These are phyloP conservation scores for Drosophila suzukii DNA, from an alignment of 1,140 invertebrate genomes.

Conservation along the genomic window DNA sequence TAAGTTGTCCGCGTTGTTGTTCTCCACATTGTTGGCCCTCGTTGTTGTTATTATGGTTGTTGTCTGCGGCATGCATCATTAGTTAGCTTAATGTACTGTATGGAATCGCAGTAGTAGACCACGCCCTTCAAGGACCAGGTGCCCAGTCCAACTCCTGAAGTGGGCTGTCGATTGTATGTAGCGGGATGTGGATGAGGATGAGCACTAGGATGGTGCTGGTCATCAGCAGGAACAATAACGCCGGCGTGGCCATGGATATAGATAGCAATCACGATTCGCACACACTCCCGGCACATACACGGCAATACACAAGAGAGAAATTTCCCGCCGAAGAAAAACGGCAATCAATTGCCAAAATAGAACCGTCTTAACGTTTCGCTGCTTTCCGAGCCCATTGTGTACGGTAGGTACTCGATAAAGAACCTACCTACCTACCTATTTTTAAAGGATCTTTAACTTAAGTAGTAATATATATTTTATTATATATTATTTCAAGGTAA, in stretches of 20 bases:
- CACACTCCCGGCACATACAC: constrained; percentile 14
- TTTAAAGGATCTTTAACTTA: background rate
- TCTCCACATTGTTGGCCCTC: constrained; percentile 35
- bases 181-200: background rate
- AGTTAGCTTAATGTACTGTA: constrained; percentile 78
- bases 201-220: constrained; percentile 32
- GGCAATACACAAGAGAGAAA: constrained; percentile 33
- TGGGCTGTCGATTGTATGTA: background rate
- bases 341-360: constrained; percentile 80
- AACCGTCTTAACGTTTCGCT: constrained; percentile 74
- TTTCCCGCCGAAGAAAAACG: constrained; percentile 68
- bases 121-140: constrained; percentile 59
- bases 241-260: constrained; percentile 49
- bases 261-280: constrained; percentile 55
- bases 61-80: constrained; percentile 76
- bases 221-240: constrained; percentile 56
- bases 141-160: constrained; percentile 10
- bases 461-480: too few relatives aligned
- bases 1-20: constrained; percentile 68
- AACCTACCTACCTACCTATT: background rate
- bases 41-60: constrained; percentile 53
- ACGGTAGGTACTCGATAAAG: constrained; percentile 23
- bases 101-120: constrained; percentile 55
- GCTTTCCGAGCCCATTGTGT: constrained; percentile 11
- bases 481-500: too few relatives aligned